Conservation (phyloP, 2,113 vertebrate species). For the Machaerirhynchus nigripectus region DNA sequence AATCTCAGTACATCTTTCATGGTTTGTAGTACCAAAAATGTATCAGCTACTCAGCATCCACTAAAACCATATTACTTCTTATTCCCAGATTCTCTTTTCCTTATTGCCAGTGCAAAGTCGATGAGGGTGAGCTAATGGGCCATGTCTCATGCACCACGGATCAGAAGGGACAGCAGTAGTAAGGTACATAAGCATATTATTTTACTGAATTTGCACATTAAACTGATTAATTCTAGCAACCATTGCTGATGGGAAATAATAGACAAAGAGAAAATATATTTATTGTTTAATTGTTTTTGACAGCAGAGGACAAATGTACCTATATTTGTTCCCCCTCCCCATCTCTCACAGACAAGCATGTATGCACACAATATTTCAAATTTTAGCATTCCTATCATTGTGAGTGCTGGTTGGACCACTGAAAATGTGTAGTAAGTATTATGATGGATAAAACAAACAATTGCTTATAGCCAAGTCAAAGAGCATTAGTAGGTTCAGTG, state of each 20-base stretch:
- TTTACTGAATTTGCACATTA: not conserved
- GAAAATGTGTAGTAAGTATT: not conserved
- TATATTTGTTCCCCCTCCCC: not conserved
- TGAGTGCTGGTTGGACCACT: not conserved
- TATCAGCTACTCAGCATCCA: not conserved
- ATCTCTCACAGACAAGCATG: not conserved
- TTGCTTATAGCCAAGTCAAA: not conserved
- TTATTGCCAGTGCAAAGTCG: slow-evolving; percentile 49
- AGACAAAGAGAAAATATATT: not conserved
- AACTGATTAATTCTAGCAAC: not conserved
- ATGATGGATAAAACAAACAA: not conserved
- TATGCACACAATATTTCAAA: not conserved
- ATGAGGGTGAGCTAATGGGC: slow-evolving; percentile 52
- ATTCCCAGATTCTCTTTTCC: slow-evolving; percentile 53
- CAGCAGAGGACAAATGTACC: not conserved
- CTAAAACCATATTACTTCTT: not conserved
- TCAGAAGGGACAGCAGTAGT: slow-evolving; percentile 54
- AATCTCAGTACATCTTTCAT: not conserved
- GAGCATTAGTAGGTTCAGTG: not conserved
- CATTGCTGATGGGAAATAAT: not conserved
- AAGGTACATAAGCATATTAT: not conserved
- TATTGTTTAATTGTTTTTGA: not conserved
- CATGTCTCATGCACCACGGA: slow-evolving; percentile 58
- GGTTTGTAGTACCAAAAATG: not conserved
- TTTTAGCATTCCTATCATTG: not conserved